phyloP scores from a whole-genome alignment of 2,113 vertebrate species.

The Apaloderma vittatum region DNA sequence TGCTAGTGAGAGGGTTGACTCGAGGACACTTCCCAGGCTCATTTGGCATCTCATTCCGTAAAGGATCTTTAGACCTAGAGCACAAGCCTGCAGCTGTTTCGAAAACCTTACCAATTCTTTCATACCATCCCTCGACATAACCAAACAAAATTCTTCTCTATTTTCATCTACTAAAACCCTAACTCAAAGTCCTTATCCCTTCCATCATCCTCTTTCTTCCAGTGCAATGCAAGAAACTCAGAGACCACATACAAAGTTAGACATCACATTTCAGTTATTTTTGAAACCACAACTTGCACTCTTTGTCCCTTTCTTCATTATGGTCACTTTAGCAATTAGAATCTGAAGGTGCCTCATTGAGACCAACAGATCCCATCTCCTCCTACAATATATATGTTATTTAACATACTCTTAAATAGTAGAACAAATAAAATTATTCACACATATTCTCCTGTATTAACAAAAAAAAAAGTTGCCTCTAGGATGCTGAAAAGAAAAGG shows the following conservation, averaged over 20 bases:
- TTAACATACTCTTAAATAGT: neutral
- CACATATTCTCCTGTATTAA: rapidly evolving
- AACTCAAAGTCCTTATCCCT: neutral
- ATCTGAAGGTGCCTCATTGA: neutral
- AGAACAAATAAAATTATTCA: neutral
- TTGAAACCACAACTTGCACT: neutral
- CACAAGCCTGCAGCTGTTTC: neutral
- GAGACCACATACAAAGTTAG: neutral
- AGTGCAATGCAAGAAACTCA: neutral
- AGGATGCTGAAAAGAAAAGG: neutral
- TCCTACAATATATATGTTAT: neutral
- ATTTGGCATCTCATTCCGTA: neutral
- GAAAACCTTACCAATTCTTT: neutral
- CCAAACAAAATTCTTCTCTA: neutral
- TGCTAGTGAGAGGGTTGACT: neutral
- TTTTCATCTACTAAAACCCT: neutral
- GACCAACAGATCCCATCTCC: neutral
- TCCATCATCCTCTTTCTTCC: neutral
- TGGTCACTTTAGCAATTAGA: neutral
- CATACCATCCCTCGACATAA: neutral
- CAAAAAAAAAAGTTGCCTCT: neutral
- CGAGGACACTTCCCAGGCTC: neutral
- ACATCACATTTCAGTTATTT: neutral
- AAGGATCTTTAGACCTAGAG: neutral
- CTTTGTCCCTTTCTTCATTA: neutral